Evolutionary conservation across 2,113 vertebrate species (phyloP), one percentile per base, ranked within the genome.

Genomic region (Nerophis lumbriciformis): DNA sequence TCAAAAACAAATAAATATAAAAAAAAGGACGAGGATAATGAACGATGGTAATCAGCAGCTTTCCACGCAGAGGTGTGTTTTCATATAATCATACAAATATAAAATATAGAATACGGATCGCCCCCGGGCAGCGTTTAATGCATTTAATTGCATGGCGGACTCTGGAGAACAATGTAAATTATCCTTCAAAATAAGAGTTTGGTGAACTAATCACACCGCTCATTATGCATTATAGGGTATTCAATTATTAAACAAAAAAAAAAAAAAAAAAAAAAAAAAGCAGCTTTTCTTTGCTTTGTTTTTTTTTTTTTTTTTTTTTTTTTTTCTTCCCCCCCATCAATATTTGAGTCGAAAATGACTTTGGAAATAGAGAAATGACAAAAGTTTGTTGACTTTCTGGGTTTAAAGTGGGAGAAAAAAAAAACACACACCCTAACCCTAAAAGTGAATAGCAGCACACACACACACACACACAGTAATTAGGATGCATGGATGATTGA

Each of bases 301-400:
- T 7, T 11, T 44, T 44, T 19, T 2, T 19, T 19, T 19, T 19
- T 11, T 10, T 44, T 7, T 7, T 7, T 11, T 44, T 44, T 19
- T 2, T 19, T 19, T 19, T 19, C 19, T 2, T 19, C 19, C 92
- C 92, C 97, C 95, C 98, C 96, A 98, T 98, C 94, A 99, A 99
- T 98, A 97, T 97, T 97, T 95, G 95, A 99, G 94, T 97, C 94
- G 98, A 98, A 99, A 96, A 99, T 96, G 90, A 96, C 92, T 96
- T 97, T 96, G 93, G 11, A 44, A 44, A 95, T 94, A 94, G 95
- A 93, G 93, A 96, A 97, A 98, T 98, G 98, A 99, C 21, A 16
- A 28, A 19, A 21, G 16, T 53, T n/a, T 2, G 16, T 21, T 28
- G 4, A 6, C 19, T 19, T 19, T 19, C 19, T 19, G 19, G 19